Percentiles rank a stretch among this genome's conserved stretches.
Evolutionary conservation across 2,113 vertebrate genomes (phyloP).

Genomic region (Verasper variegatus): DNA sequence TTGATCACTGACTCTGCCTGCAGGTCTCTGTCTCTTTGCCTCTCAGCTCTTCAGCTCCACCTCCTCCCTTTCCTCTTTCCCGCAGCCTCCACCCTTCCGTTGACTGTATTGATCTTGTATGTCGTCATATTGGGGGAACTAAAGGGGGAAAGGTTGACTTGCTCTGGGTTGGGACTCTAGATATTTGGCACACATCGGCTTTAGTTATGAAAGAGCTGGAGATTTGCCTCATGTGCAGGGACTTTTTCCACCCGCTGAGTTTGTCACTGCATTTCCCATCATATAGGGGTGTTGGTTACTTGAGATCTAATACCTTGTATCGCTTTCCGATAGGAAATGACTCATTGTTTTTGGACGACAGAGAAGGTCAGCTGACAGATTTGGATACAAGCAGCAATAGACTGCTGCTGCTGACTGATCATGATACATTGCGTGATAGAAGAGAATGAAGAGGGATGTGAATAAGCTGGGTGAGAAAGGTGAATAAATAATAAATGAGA

Average conservation of each 20-base stretch:
- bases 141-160: not conserved
- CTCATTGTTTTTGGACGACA: slow-evolving; percentile 18
- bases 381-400: not conserved
- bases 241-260: not conserved
- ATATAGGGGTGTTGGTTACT: not conserved
- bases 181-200: slow-evolving; percentile 17
- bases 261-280: slow-evolving; percentile 10
- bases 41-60: not conserved
- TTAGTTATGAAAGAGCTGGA: slow-evolving; percentile 19
- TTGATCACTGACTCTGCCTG: not conserved
- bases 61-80: slow-evolving; percentile 35
- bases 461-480: not conserved
- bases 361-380: slow-evolving; percentile 6
- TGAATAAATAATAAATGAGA: not conserved
- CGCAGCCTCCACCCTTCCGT: slow-evolving; percentile 38
- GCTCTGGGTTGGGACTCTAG: slow-evolving; percentile 35
- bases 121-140: slow-evolving; percentile 19
- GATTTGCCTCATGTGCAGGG: not conserved
- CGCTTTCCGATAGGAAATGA: slow-evolving; percentile 40
- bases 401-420: slow-evolving; percentile 1
- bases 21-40: not conserved
- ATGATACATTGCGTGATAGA: not conserved
- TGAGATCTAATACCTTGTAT: slow-evolving; percentile 1
- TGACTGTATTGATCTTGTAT: slow-evolving; percentile 47
- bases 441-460: not conserved